Evolutionary conservation across 2,113 vertebrate genomes (phyloP).

Genomic region (Nothocercus nigrocapillus): DNA sequence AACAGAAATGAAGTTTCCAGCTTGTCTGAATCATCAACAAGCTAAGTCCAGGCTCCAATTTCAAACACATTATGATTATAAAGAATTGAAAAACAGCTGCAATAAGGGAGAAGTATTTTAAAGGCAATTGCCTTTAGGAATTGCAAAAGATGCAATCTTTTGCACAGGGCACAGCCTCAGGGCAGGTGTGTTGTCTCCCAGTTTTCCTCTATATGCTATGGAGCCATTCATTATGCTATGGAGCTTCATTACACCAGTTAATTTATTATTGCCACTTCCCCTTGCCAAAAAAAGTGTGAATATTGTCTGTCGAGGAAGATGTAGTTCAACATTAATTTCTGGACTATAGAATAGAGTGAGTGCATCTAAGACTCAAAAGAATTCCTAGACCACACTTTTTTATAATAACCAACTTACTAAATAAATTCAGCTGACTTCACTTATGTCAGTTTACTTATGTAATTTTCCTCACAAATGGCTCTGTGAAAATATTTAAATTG

Average conservation of each 20-base stretch:
- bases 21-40: not conserved
- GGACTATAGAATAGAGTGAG: not conserved
- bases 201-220: not conserved
- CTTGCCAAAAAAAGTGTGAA: not conserved
- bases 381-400: not conserved
- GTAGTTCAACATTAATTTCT: not conserved
- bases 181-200: not conserved
- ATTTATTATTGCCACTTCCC: not conserved
- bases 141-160: not conserved
- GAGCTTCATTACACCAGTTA: not conserved
- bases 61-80: not conserved
- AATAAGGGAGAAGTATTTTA: not conserved
- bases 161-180: no score
- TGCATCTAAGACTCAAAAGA: not conserved
- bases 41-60: not conserved
- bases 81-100: not conserved
- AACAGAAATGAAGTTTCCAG: not conserved
- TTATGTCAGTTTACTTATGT: not conserved
- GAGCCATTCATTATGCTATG: not conserved
- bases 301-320: not conserved
- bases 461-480: not conserved
- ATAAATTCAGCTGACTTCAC: not conserved
- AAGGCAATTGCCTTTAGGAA: not conserved
- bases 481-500: not conserved
- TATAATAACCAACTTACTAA: not conserved